Evolutionary conservation across 2,113 vertebrate species (phyloP).

Genomic region (Microtus montanus): DNA sequence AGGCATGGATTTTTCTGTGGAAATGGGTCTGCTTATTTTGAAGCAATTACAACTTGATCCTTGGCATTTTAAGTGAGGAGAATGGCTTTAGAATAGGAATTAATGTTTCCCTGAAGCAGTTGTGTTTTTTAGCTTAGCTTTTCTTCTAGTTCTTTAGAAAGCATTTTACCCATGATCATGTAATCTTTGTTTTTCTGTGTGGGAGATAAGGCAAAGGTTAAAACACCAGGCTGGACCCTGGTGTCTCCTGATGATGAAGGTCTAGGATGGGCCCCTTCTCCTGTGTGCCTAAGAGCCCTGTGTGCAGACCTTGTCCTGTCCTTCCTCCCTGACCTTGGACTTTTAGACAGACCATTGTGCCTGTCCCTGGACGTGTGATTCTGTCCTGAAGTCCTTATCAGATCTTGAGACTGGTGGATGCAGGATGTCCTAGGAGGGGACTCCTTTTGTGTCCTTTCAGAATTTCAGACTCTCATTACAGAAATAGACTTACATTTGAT

Average conservation of each 20-base stretch:
- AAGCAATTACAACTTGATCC: not conserved
- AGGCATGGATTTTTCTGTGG: not conserved
- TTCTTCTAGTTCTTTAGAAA: not conserved
- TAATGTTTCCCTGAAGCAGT: not conserved
- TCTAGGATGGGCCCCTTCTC: not conserved
- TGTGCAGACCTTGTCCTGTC: not conserved
- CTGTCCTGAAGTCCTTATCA: rapidly evolving
- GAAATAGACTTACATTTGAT: not conserved
- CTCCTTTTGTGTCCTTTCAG: not conserved
- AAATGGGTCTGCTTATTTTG: not conserved
- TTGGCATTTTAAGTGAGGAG: not conserved
- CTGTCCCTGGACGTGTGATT: too few relatives aligned
- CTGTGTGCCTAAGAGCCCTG: too few relatives aligned
- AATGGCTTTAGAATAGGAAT: not conserved
- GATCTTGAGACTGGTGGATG: not conserved
- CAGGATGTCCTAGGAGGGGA: not conserved
- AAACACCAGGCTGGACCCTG: not conserved
- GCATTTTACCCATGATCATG: not conserved
- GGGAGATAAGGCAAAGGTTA: not conserved
- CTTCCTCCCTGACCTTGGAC: not conserved
- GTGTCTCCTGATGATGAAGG: too few relatives aligned
- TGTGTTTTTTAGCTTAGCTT: not conserved
- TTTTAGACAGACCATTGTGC: rapidly evolving
- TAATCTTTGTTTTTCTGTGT: not conserved
- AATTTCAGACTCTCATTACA: not conserved